Evolutionary conservation across 2,797 vertebrate genomes (phyloP).

Genomic region (Scarus forsteni): DNA sequence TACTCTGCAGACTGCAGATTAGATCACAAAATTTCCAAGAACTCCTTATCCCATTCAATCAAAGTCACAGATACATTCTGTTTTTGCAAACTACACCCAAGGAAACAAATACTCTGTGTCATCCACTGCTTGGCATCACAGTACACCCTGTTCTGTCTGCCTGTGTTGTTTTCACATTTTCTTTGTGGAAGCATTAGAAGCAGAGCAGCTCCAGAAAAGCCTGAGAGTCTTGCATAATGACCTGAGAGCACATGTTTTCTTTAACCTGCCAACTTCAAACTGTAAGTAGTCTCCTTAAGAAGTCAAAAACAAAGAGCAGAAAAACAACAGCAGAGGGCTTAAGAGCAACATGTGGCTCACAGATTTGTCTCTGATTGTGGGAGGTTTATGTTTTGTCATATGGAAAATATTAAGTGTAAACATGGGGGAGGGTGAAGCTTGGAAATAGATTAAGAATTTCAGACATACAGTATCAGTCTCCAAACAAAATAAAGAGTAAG

Average conservation of each 20-base stretch:
- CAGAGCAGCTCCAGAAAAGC: constrained; percentile 15
- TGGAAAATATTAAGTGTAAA: background rate
- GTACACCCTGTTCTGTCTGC: constrained; percentile 16
- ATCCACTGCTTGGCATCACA: background rate
- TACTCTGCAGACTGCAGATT: no score
- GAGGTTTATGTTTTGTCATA: constrained; percentile 2
- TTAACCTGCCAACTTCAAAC: background rate
- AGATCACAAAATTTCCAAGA: no score
- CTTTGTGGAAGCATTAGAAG: constrained; percentile 13
- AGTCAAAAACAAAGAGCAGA: constrained; percentile 4
- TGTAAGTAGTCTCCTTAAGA: constrained; percentile 36
- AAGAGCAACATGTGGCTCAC: constrained; percentile 1
- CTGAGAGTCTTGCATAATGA: constrained; percentile 33
- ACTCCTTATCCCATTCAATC: no score
- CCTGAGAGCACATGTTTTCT: constrained; percentile 44
- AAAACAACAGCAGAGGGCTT: constrained; percentile 13
- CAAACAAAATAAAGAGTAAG: no score
- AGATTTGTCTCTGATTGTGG: background rate
- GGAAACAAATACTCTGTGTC: background rate
- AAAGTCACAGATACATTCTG: no score
- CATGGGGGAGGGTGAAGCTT: no score
- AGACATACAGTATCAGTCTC: no score
- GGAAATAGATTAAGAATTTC: no score
- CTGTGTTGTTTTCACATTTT: background rate
- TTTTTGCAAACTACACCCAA: background rate